Evolutionary conservation across 2,888 invertebrate species (phyloP), one percentile per base, ranked within the genome.

Genomic region (Dione juno): DNA sequence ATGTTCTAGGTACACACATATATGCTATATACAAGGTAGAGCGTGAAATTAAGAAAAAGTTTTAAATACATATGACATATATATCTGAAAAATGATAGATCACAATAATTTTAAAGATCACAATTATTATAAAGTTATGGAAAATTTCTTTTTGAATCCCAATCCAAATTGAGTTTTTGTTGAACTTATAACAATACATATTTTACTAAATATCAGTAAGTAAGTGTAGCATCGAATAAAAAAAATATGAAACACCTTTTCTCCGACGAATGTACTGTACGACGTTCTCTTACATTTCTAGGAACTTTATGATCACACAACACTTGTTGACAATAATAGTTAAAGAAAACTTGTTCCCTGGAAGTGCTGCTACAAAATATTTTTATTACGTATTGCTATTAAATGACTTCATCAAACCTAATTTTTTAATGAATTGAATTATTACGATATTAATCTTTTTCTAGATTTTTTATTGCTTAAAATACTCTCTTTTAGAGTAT

Each of bases 271-370:
- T 41, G 21, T n/a, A 13, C 19, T 28, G 19, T 50, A 40, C 19
- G 58, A 28, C 43, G 43, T 28, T 61, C n/a, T 61, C 21, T 6
- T n/a, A 43, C 28, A 28, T 61, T 61, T 43, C 59, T 61, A 41
- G 43, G 59, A 61, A 61, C n/a, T 43, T 61, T 28, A 45, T 41
- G 41, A 41, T 43, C 41, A n/a, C 43, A 59, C 43, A 43, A n/a
- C 28, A 10, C 43, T n/a, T n/a, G 43, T 61, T 28, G 43, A 61
- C 59, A 43, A 61, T 28, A 43, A 61, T 41, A 61, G 28, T n/a
- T 43, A n/a, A 43, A 61, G 43, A 28, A 59, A 59, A 41, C 21
- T 10, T 43, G 43, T 61, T 61, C 13, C 14, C n/a, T 45, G 43
- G 59, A 61, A 61, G 3, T 61, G 43, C 0, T 61, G 11, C 9